A percentile compares a stretch with the other conserved stretches of the same genome.
Evolutionary conservation across 2,888 invertebrate species (phyloP).

Genomic region (Schizaphis graminum): DNA sequence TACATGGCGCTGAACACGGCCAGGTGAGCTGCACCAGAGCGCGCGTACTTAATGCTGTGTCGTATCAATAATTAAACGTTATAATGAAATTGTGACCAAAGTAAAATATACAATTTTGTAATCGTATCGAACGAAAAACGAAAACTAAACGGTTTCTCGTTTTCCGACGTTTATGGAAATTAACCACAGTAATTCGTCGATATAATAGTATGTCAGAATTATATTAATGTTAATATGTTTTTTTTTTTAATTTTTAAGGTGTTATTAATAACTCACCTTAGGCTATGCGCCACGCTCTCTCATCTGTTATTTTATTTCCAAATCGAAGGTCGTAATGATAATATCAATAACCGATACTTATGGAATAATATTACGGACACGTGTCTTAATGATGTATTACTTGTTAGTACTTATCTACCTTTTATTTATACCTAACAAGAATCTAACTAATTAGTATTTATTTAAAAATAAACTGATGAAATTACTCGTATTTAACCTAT

Average conservation of each 20-base stretch:
- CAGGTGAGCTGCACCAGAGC: not conserved
- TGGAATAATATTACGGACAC: not conserved
- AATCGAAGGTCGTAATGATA: not conserved
- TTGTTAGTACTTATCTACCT: not conserved
- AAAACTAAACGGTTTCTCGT: not conserved
- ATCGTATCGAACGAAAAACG: not conserved
- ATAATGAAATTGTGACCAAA: no score
- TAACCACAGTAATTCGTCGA: not conserved
- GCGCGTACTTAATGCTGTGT: not conserved
- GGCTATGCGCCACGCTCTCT: no score
- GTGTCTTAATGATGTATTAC: not conserved
- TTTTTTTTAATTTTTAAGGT: not conserved
- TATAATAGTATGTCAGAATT: not conserved
- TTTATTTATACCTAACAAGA: not conserved
- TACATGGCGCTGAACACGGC: not conserved
- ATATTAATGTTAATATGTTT: not conserved
- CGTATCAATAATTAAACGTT: not conserved
- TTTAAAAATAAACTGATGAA: not conserved
- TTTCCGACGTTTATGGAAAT: not conserved
- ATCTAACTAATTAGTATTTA: not conserved
- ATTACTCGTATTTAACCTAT: not conserved
- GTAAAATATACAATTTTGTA: no score
- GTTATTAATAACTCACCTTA: not conserved
- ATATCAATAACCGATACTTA: not conserved
- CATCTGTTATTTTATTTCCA: not conserved